Evolutionary conservation across 2,113 vertebrate genomes (phyloP).

Genomic region (Malurus alboscapulatus): DNA sequence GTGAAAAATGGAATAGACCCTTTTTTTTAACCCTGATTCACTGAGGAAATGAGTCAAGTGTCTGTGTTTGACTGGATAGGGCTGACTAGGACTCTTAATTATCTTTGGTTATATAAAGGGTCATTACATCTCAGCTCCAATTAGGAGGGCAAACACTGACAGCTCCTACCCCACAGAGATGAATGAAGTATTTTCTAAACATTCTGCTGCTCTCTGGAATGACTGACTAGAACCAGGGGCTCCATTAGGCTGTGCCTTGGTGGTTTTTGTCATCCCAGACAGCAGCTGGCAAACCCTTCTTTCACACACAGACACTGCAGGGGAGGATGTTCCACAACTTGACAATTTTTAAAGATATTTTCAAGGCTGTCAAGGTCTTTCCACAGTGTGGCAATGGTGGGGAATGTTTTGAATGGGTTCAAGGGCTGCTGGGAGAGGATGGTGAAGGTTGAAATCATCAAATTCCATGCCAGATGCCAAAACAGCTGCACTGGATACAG

Average conservation of each 20-base stretch:
- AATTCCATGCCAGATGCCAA: not conserved
- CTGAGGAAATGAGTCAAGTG: not conserved
- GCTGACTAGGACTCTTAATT: not conserved
- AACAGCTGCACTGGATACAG: not conserved
- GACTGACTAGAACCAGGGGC: not conserved
- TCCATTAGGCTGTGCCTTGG: not conserved
- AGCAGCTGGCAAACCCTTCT: not conserved
- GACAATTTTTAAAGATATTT: not conserved
- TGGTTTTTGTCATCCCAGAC: not conserved
- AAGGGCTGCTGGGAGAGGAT: not conserved
- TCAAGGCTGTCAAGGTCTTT: not conserved
- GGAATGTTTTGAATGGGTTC: not conserved
- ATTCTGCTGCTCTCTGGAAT: not conserved
- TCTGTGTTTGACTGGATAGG: not conserved
- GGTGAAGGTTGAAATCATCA: not conserved
- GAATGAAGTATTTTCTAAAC: not conserved
- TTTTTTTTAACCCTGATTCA: not conserved
- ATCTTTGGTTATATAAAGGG: not conserved
- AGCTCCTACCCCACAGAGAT: not conserved
- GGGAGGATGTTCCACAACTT: not conserved
- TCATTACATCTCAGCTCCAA: slow-evolving; percentile 1
- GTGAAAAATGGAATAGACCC: not conserved
- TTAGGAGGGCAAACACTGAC: not conserved
- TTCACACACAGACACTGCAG: not conserved
- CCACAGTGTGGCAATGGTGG: not conserved